Evolutionary conservation across 2,888 invertebrate species (phyloP), one percentile per base, ranked within the genome.

Genomic region (Cotesia congregata): DNA sequence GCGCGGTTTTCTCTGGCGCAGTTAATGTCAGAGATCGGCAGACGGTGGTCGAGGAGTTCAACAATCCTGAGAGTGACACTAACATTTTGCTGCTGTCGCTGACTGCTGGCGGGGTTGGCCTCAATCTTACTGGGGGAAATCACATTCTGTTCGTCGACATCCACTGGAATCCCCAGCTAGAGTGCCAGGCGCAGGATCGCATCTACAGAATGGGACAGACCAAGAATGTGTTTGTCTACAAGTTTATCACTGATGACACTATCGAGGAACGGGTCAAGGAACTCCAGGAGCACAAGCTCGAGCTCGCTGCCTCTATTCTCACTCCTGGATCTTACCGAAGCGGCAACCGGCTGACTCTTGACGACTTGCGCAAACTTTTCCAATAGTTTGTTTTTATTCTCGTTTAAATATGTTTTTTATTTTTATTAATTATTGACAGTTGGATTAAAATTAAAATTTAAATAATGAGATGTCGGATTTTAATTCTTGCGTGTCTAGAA

Each of bases 111-210:
- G 98, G 98, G 38, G 97, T 98, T 15, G 98, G 98, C 20, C 91
- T 99, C 12, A 98, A 99, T 91, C 91, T 98, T 75, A 92, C 95
- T 76, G 98, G 98, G 1, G 98, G 95, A 0, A 98, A 96, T 91
- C 97, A 98, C 89, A 92, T 99, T 68, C 92, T 98, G 41, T 91
- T 99, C 59, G 89, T 97, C 30, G 98, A 99, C 90, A 92, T 97
- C 74, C 98, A 98, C 90, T 99, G 98, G 97, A 99, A 98, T 92
- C 98, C 98, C 0, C 98, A 98, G 85, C 90, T 98, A 67, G 98
- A 99, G 90, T 92, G 94, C 67, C 98, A 98, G 90, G 98, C 98
- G 0, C 96, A 96, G 90, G 98, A 98, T 90, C 92, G 98, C 79
- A 94, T 98, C 78, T 97, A 98, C 90, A 91, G 98, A 78, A 94